Evolutionary conservation across 2,888 invertebrate species (phyloP).

Genomic region (Chaetoderma sp.): DNA sequence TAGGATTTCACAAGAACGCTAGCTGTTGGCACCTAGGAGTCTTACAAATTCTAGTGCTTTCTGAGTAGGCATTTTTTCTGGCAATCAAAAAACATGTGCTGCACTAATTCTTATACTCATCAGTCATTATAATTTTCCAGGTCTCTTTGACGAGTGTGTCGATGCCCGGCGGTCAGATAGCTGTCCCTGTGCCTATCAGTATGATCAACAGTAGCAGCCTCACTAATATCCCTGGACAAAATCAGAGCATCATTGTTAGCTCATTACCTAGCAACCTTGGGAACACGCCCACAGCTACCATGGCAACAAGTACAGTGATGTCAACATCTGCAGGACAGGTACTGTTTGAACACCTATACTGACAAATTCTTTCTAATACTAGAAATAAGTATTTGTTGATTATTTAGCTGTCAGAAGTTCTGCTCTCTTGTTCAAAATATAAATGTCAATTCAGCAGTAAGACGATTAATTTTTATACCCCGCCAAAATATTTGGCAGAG

Average conservation of each 20-base stretch:
- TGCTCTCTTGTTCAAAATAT: no score
- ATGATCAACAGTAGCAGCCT: conserved; percentile 57
- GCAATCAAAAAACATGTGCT: not conserved
- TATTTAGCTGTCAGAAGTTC: not conserved
- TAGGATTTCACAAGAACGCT: no score
- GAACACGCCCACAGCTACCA: conserved; percentile 5
- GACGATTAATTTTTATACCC: no score
- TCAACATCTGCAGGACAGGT: no score
- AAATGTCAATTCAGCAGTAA: no score
- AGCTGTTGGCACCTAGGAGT: no score
- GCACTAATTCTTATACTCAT: not conserved
- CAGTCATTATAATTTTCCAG: conserved; percentile 49
- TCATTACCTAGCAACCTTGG: conserved; percentile 34
- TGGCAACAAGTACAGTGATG: not conserved
- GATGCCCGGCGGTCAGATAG: conserved; percentile 77
- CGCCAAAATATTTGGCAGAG: no score
- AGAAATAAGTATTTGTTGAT: not conserved
- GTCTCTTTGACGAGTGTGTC: conserved; percentile 76
- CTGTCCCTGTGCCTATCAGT: conserved; percentile 82
- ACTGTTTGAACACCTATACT: no score
- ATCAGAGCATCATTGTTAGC: conserved; percentile 56
- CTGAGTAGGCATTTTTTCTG: no score
- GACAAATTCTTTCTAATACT: not conserved
- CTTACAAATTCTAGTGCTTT: no score
- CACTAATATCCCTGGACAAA: no score